These are phyloP conservation scores for Acronicta alni DNA, from an alignment of 2,888 invertebrate species.

Conservation along the genomic window DNA sequence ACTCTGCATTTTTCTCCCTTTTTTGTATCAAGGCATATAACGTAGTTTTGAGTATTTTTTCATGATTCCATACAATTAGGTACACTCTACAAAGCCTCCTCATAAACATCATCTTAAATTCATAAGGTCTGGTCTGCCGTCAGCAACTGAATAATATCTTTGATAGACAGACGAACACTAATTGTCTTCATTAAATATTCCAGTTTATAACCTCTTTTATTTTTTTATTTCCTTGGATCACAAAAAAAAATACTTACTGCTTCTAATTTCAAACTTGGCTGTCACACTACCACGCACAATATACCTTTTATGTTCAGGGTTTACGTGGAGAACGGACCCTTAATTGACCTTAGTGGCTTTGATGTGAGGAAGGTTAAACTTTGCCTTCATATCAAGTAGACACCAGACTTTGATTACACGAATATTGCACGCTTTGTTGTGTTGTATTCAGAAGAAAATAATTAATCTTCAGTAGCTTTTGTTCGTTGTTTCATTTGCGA, in stretches of 20 bases:
- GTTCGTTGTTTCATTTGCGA: not conserved
- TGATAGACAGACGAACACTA: too few species aligned
- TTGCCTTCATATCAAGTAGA: slow-evolving; percentile 16
- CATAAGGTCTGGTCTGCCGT: too few species aligned
- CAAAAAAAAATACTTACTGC: not conserved
- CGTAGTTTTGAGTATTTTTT: too few species aligned
- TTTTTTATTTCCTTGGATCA: not conserved
- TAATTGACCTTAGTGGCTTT: slow-evolving; percentile 26
- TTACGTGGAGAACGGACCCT: slow-evolving; percentile 7
- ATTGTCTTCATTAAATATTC: too few species aligned
- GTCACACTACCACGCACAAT: slow-evolving; percentile 4
- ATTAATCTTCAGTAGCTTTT: not conserved
- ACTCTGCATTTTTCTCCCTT: too few species aligned
- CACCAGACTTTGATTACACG: slow-evolving; percentile 10
- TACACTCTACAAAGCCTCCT: too few species aligned
- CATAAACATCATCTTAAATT: too few species aligned
- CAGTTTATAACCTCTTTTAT: too few species aligned
- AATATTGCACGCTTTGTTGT: slow-evolving; percentile 18
- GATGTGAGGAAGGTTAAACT: slow-evolving; percentile 29
- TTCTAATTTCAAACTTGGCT: not conserved
- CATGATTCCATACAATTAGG: too few species aligned
- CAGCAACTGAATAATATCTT: too few species aligned
- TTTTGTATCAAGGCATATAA: too few species aligned
- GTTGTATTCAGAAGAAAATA: slow-evolving; percentile 3
- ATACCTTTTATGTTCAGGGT: slow-evolving; percentile 9